phyloP scores from a whole-genome alignment of 2,797 vertebrate genomes.

The Carduelis carduelis region DNA sequence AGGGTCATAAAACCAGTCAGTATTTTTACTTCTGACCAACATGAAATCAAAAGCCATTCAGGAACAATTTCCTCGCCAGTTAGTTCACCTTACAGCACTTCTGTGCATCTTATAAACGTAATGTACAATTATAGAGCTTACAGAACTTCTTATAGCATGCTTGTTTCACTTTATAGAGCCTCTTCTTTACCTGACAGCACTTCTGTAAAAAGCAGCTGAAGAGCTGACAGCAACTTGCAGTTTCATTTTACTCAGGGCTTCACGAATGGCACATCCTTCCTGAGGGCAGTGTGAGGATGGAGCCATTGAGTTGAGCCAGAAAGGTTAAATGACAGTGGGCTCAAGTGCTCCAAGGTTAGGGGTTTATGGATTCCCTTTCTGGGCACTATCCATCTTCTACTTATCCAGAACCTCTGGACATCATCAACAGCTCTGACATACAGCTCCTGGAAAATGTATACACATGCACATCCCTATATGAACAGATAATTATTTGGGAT shows the following conservation, averaged over 20 bases:
- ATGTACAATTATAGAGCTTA: background rate
- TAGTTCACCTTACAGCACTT: background rate
- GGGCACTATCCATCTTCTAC: fast-evolving
- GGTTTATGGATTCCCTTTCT: background rate
- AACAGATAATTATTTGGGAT: background rate
- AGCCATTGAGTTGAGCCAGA: background rate
- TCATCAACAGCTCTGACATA: too few relatives aligned
- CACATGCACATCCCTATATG: background rate
- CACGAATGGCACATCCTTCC: fast-evolving
- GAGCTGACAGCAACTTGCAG: background rate
- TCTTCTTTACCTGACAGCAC: background rate
- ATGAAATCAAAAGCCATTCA: background rate
- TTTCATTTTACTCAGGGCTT: background rate
- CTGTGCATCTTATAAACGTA: background rate
- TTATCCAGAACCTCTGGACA: background rate
- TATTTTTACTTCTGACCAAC: background rate
- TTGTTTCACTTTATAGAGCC: background rate
- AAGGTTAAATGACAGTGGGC: background rate
- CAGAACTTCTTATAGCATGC: fast-evolving
- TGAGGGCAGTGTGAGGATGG: background rate
- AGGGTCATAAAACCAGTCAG: background rate
- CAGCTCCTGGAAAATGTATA: background rate
- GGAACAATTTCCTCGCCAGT: background rate
- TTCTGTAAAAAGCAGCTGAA: background rate
- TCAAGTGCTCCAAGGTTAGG: fast-evolving